Conservation (phyloP, 2,113 vertebrate genomes). For the Amphiprion ocellaris region DNA sequence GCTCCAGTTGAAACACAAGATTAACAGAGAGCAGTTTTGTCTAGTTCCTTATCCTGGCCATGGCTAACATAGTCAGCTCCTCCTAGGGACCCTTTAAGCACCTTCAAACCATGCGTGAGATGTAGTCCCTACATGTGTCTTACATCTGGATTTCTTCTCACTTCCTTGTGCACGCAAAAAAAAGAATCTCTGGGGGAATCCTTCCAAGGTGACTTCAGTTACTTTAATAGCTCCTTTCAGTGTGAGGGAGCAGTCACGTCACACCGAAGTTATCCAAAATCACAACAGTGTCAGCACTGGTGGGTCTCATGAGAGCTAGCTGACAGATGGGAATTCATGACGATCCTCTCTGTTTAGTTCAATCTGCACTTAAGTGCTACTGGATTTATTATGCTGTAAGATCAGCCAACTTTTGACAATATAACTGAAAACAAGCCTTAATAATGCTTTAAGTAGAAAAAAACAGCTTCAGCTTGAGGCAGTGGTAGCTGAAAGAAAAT, state of each 20-base stretch:
- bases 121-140: neutral
- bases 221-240: conserved; percentile 26
- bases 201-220: neutral
- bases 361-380: neutral
- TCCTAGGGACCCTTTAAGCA: neutral
- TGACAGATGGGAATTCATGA: conserved; percentile 28
- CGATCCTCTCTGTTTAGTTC: neutral
- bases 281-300: neutral
- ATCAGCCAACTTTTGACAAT: neutral
- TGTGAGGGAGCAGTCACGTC: neutral
- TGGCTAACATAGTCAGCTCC: neutral
- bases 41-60: neutral
- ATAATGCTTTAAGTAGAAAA: neutral
- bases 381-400: too few relatives aligned
- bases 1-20: neutral
- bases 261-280: neutral
- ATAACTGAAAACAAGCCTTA: neutral
- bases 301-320: conserved; percentile 32
- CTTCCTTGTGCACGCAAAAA: neutral
- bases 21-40: neutral
- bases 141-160: neutral
- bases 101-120: neutral
- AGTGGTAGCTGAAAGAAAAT: neutral
- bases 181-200: neutral
- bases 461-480: neutral